Base-by-base conservation (phyloP, 23 tunicate species). In the Clavelina lepadiformis region DNA sequence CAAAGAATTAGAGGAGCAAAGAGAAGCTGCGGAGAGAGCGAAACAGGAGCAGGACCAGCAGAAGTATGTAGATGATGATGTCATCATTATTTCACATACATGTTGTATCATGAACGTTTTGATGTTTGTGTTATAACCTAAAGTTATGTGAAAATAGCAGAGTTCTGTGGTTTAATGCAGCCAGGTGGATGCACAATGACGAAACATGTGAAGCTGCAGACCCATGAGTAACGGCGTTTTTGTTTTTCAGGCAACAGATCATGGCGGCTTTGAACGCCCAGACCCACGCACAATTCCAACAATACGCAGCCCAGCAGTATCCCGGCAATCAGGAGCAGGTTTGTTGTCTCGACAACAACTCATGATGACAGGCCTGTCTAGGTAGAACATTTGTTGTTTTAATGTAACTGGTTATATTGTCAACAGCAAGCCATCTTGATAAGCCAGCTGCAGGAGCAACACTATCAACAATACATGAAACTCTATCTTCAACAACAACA, bases 241-340 rank as follows among this genome's bases (percentile, higher is more conserved):
- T 33, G 2, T 25, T 59, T 71, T 71, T 5, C 75, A 89, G 97
- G 52, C 92, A 88, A 61, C 91, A 83, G 38, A 80, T 93, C 55
- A 93, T 93, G 88, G 65, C 94, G 26, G 98, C 93, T 0, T 54
- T 93, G 51, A 93, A 93, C 56, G 83, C 94, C 23, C 98, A 93
- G 59, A 93, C 98, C 15, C 91, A 93, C 19, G 85, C 83, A 27
- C 98, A 93, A 52, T 93, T 93, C 46, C 88, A 85, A 51, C 98
- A 93, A 37, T 93, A 93, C 41, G 98, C 94, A 22, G 94, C 98
- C 28, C 98, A 93, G 65, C 94, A 84, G 75, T 74, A 72, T 63
- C 98, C 98, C 2, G 98, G 98, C 35, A 72, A 93, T 49, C 59
- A 78, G 6, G 98, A 84, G 22, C 83, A 89, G 82, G 96, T 79